Evolutionary conservation across 2,888 invertebrate species (phyloP), one percentile per base, ranked within the genome.

Genomic region (Megaustenia siamemsis): DNA sequence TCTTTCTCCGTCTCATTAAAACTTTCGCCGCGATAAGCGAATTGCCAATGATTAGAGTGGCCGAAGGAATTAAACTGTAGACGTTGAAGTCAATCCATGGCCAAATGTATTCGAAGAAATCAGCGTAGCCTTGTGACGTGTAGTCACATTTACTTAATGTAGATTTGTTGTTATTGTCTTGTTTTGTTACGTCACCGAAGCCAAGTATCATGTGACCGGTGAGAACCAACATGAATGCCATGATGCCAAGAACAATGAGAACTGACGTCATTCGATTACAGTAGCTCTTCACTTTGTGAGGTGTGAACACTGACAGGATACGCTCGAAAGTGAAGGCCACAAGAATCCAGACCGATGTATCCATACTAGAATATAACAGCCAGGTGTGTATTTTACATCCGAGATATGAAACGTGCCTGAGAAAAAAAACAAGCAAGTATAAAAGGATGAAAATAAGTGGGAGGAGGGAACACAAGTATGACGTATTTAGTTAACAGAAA

Each of bases 301-400:
- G 92, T 77, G 88, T 85, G 88, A 89, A 91, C 8, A 91, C 90
- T 10, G 90, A 89, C 1, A 92, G 80, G 2, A 90, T 89, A 28
- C 92, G 84, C 77, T 92, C 92, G 28, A 91, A 66, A 5, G 92
- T 92, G 45, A 93, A 91, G 32, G 89, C 89, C 56, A 91, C 90
- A 18, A 93, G 87, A n/a, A 92, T 89, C 93, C 93, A 93, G 0
- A 90, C 90, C 10, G 92, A 91, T 40, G 90, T 88, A 80, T 92
- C 90, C 1, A 91, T 84, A 8, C 90, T 88, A 38, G 87, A 86
- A 76, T 92, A 92, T 12, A 91, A 89, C 35, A 91, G 56, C 87
- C 90, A 91, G 1, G 88, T 82, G 84, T 92, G 89, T 4, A 91
- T 71, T 85, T 91, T 60, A 21, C 84, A 84, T 18, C 80, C 45